Percentiles rank a stretch among this genome's conserved stretches.
phyloP scores from a whole-genome alignment of 1,140 invertebrate species.

The Aphis craccivora region DNA sequence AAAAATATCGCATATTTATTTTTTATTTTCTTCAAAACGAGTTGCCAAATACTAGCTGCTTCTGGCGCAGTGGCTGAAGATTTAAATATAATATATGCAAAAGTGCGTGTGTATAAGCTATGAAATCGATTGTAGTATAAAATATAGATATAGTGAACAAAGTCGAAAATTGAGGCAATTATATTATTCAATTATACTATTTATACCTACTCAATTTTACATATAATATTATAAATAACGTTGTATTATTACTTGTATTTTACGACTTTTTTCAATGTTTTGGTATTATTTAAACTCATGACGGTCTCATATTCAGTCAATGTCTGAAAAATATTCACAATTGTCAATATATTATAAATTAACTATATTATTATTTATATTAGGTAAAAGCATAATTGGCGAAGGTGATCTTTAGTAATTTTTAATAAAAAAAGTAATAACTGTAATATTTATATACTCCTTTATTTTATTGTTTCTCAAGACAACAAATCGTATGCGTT shows the following conservation, averaged over 20 bases:
- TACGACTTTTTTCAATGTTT: slow-evolving; percentile 49
- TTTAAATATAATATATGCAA: neutral
- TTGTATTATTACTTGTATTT: slow-evolving; percentile 47
- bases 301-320: slow-evolving; percentile 41
- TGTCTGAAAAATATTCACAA: slow-evolving; percentile 29
- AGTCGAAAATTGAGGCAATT: neutral
- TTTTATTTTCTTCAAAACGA: neutral
- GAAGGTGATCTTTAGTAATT: neutral
- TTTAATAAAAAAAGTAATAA: no score
- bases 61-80: no score
- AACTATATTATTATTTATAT: neutral
- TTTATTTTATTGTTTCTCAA: no score
- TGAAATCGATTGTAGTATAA: neutral
- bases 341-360: neutral
- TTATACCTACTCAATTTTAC: no score
- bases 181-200: neutral
- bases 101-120: neutral
- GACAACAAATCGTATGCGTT: no score
- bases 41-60: neutral
- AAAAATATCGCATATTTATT: neutral
- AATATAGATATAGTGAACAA: neutral
- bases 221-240: neutral
- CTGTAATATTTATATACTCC: neutral
- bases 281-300: neutral
- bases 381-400: neutral